Evolutionary conservation across 2,113 vertebrate genomes (phyloP), one percentile per base, ranked within the genome.

Genomic region (Ictalurus punctatus): DNA sequence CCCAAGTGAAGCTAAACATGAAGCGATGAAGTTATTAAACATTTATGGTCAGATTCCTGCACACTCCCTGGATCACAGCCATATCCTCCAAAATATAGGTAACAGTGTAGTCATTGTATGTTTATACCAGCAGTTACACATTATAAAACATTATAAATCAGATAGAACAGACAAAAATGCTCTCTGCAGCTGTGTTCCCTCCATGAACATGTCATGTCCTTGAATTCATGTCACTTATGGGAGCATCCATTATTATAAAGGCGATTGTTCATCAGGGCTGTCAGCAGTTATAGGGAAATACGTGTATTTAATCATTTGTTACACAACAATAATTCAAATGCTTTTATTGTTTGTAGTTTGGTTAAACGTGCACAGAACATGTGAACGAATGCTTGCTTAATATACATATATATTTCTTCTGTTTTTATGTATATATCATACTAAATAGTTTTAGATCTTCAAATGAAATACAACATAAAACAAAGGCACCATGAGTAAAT

Each of bases 61-160:
- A 56, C 78, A 80, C 25, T 80, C 52, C 48, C 78, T 80, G 78
- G 78, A 80, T 52, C 14, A 54, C 48, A 80, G 78, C 78, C 48
- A 5, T n/a, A 30, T 54, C 48, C 48, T 80, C 44, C 25, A 56
- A 54, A 80, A 54, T 80, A 80, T 54, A 80, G 27, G 48, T 80
- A 83, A 83, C 81, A 83, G 81, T 25, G 34, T 40, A 83, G 58
- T 83, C 81, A 83, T 61, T 83, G 81, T 83, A 56, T 81, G 17
- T 19, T 83, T 83, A 40, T 23, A 82, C 30, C 80, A 82, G 54
- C 80, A 82, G 80, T 83, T 37, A 40, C 34, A 83, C 58, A 25
- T 40, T 61, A 14, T 83, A 61, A 63, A 83, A 63, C 81, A 63
- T 83, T 63, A 63, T 83, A 63, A 83, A 83, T 83, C 81, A 83